Conservation (phyloP, 2,113 vertebrate species). For the Cyprinus carpio region DNA sequence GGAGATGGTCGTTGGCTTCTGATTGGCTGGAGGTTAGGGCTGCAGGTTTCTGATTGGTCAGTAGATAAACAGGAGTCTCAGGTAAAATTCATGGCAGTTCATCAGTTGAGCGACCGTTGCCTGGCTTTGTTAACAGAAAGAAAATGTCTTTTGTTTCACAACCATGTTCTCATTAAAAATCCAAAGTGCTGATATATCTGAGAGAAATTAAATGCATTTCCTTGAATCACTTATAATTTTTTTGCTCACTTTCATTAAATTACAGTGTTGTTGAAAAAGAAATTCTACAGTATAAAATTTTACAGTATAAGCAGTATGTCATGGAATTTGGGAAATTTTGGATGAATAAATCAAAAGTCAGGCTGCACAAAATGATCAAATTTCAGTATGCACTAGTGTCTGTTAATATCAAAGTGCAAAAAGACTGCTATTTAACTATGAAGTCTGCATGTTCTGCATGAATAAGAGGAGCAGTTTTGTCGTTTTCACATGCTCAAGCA, state of each 20-base stretch:
- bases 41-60: conserved; percentile 55
- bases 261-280: not conserved
- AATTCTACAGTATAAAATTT: not conserved
- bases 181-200: not conserved
- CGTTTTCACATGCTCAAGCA: too few relatives aligned
- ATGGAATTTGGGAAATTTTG: not conserved
- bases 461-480: too few relatives aligned
- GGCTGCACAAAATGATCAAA: too few relatives aligned
- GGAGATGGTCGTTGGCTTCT: conserved; percentile 29
- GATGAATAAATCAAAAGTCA: too few relatives aligned
- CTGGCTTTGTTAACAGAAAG: conserved; percentile 59
- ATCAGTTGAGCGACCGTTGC: conserved; percentile 58
- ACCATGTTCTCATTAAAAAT: conserved; percentile 27
- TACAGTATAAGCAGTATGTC: not conserved
- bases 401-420: too few relatives aligned
- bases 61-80: conserved; percentile 58
- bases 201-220: not conserved
- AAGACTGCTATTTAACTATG: too few relatives aligned
- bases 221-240: not conserved
- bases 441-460: too few relatives aligned
- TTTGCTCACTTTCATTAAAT: conserved; percentile 46
- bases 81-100: conserved; percentile 51
- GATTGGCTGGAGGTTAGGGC: conserved; percentile 43
- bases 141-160: conserved; percentile 23
- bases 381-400: too few relatives aligned